These are phyloP conservation scores for Agrilus planipennis DNA, from an alignment of 1,140 invertebrate species.

Conservation along the genomic window DNA sequence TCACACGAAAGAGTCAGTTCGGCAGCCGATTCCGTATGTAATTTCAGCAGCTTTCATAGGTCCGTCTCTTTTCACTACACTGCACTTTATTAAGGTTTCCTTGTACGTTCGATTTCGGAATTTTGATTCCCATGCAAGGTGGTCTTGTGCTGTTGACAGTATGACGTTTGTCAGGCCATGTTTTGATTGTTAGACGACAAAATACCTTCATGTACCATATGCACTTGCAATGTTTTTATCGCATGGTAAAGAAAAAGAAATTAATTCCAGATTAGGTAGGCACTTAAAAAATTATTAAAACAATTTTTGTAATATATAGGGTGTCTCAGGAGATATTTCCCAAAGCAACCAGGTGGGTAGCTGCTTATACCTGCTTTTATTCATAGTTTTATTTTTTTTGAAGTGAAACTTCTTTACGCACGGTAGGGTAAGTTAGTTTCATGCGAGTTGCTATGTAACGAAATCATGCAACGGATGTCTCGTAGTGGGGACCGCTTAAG, in stretches of 20 bases:
- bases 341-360: too few relatives aligned
- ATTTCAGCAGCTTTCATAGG: conserved; percentile 7
- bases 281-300: too few relatives aligned
- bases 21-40: conserved; percentile 2
- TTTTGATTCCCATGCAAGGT: conserved; percentile 20
- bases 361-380: too few relatives aligned
- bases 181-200: not conserved
- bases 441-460: too few relatives aligned
- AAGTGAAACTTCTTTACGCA: too few relatives aligned
- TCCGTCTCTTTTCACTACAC: not conserved
- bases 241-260: not conserved
- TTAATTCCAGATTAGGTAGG: not conserved
- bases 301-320: too few relatives aligned
- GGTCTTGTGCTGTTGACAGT: conserved; percentile 3
- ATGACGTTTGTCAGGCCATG: conserved; percentile 5
- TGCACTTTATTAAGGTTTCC: not conserved
- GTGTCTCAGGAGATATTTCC: too few relatives aligned
- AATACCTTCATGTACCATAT: not conserved
- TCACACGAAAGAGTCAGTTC: conserved; percentile 7
- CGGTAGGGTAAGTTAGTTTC: too few relatives aligned
- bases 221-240: not conserved
- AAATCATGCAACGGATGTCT: too few relatives aligned
- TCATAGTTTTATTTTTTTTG: too few relatives aligned
- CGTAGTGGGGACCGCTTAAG: too few relatives aligned
- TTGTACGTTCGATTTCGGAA: not conserved